These are phyloP conservation scores for Isurus oxyrinchus DNA, from an alignment of 2,113 vertebrate genomes.

Conservation along the genomic window DNA sequence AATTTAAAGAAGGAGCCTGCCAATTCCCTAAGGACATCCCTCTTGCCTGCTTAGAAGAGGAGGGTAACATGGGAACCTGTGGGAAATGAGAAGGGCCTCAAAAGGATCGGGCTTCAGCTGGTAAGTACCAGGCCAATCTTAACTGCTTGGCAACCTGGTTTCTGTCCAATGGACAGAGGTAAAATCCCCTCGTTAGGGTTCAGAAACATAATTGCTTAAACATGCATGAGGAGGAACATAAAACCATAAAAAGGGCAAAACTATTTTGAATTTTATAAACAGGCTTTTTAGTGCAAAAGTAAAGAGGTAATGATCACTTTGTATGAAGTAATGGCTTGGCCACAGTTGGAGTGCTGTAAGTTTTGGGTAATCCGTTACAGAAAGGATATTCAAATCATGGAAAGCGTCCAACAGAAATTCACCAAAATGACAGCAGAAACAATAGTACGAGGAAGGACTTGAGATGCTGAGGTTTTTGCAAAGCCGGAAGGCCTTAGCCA, in stretches of 20 bases:
- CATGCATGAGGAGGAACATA: too few relatives aligned
- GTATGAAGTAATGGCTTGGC: not conserved
- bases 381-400: not conserved
- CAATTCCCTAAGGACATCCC: too few relatives aligned
- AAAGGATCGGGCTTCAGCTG: too few relatives aligned
- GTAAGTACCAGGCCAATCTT: too few relatives aligned
- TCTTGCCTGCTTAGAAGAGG: too few relatives aligned
- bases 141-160: too few relatives aligned
- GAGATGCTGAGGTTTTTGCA: not conserved
- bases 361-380: not conserved
- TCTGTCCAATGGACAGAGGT: too few relatives aligned
- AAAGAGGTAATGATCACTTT: not conserved
- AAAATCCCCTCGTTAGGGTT: too few relatives aligned
- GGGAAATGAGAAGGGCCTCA: too few relatives aligned
- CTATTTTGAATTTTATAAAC: not conserved
- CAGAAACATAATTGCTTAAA: too few relatives aligned
- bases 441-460: not conserved
- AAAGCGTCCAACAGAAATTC: not conserved
- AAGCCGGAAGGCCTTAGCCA: too few relatives aligned
- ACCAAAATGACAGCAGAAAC: not conserved
- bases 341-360: not conserved
- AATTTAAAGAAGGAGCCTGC: not conserved
- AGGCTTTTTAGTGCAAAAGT: not conserved
- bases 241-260: not conserved
- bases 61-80: too few relatives aligned